phyloP scores from a whole-genome alignment of 2,888 invertebrate genomes.

The Thymelicus sylvestris region DNA sequence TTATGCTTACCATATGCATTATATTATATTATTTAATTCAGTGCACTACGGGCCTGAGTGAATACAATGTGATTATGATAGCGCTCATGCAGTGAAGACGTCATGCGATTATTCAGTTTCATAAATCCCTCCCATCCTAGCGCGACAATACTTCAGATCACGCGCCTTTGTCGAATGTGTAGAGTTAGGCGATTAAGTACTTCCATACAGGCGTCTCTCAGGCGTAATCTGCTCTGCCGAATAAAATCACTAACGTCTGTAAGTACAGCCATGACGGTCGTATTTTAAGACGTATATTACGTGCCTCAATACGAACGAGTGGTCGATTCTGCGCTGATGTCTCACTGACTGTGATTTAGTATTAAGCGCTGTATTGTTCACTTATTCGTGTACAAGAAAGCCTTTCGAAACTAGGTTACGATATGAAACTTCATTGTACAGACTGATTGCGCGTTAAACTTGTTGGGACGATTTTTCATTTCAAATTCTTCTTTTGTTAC shows the following conservation, averaged over 20 bases:
- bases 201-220: slow-evolving; percentile 55
- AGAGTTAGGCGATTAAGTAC: slow-evolving; percentile 73
- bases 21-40: not conserved
- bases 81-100: slow-evolving; percentile 66
- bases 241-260: slow-evolving; percentile 26
- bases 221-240: slow-evolving; percentile 20
- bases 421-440: slow-evolving; percentile 1
- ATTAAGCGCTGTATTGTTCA: slow-evolving; percentile 17
- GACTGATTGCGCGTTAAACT: slow-evolving; percentile 4
- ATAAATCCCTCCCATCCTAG: slow-evolving; percentile 76
- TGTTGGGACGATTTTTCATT: slow-evolving; percentile 3
- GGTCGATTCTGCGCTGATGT: slow-evolving; percentile 13
- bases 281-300: slow-evolving; percentile 27
- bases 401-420: slow-evolving; percentile 14
- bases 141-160: slow-evolving; percentile 72
- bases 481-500: not conserved
- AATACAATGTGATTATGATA: slow-evolving; percentile 67
- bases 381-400: slow-evolving; percentile 18
- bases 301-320: slow-evolving; percentile 20
- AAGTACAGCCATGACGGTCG: slow-evolving; percentile 27
- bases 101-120: slow-evolving; percentile 67
- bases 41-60: not conserved
- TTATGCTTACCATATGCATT: not conserved
- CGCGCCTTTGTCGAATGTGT: slow-evolving; percentile 68
- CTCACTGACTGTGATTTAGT: slow-evolving; percentile 18